Conservation (phyloP, 2,888 invertebrate species). For the Philonicus albiceps region DNA sequence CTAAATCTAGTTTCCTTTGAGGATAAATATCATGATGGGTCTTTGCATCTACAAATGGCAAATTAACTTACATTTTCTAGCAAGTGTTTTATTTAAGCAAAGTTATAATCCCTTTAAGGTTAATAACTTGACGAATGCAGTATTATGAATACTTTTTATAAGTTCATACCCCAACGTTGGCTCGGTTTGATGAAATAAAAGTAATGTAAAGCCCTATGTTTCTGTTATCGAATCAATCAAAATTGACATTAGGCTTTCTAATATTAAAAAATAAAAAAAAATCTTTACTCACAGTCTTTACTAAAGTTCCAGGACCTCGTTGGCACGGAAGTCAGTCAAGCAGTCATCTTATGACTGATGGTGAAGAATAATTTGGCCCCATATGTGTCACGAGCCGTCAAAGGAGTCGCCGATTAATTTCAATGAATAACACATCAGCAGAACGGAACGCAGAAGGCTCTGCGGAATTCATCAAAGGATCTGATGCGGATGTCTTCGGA, state of each 20-base stretch:
- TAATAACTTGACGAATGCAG: no score
- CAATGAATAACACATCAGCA: conserved; percentile 24
- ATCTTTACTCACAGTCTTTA: neutral
- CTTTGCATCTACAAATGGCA: no score
- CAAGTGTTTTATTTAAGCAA: no score
- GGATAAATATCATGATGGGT: no score
- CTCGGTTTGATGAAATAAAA: neutral
- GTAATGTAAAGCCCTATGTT: neutral
- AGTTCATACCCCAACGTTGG: no score
- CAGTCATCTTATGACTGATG: neutral
- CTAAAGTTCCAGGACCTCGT: neutral
- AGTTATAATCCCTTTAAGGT: no score
- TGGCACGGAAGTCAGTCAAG: neutral
- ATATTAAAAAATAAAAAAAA: neutral
- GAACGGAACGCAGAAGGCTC: neutral
- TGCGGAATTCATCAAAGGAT: conserved; percentile 19
- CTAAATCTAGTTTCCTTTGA: no score
- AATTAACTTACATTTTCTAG: no score
- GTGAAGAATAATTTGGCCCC: neutral
- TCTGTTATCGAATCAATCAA: neutral
- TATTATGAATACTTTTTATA: no score
- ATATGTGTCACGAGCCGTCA: neutral
- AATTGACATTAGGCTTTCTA: neutral
- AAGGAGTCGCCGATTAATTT: neutral
- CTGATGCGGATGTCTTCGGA: neutral